Evolutionary conservation across 2,888 invertebrate species (phyloP), one percentile per base, ranked within the genome.

Genomic region (Steinernema scapterisci): DNA sequence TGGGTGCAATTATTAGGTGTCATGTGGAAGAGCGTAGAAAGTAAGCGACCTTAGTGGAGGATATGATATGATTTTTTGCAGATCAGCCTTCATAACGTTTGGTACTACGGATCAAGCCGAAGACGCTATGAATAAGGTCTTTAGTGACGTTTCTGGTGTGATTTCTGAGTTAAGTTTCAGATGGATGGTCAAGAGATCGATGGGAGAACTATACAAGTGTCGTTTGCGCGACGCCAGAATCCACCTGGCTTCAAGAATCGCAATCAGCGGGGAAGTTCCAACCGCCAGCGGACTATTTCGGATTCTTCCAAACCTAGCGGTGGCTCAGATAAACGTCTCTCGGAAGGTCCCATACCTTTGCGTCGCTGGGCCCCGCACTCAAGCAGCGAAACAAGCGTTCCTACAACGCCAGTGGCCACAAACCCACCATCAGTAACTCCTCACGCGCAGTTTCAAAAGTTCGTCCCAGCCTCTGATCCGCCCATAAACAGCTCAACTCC

Each of bases 151-250:
- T 7, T 5, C 16, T 48, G 48, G 13, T 5, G 5, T 7, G 48
- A 11, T 19, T 2, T 5, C 23, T 48, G 27, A n/a, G 45, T 71
- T 19, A 7, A 0, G 21, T 46, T 73, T 72, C 38, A 80, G 80
- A 75, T 80, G 79, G 74, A 80, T 48, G 75, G 72, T 3, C 77
- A 76, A 38, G 74, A 74, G 71, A 71, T 80, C 16, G 73, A 75
- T 27, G 78, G 77, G 2, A 52, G 74, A n/a, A 77, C 75, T 0
- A 38, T 80, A 1, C 71, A 72, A 6, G 80, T 80, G 13, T 77
- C 78, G 0, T 76, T 76, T 72, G 80, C 80, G 13, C 23, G 76
- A 71, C 45, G 76, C 23, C 75, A 73, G 44, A 31, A 31, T 25
- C 31, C 27, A 21, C 5, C 54, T 1, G 31, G 31, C 5, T 63